Conservation (phyloP, 2,113 vertebrate genomes). For the Rhynchomys soricoides region DNA sequence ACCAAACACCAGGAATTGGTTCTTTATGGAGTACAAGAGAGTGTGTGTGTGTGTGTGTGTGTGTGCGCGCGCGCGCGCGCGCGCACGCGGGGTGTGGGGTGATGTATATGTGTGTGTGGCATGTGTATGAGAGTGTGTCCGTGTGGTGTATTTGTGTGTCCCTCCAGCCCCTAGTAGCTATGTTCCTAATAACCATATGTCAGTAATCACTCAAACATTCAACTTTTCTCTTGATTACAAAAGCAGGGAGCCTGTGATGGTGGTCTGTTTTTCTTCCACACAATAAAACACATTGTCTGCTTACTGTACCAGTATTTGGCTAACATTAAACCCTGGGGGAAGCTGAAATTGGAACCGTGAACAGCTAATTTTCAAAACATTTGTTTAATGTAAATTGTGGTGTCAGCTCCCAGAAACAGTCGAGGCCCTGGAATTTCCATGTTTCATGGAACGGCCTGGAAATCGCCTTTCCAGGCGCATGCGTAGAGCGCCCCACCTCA, state of each 20-base stretch:
- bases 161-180: conserved; percentile 67
- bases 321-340: conserved; percentile 84
- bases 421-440: conserved; percentile 63
- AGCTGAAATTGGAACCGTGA: conserved; percentile 85
- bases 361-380: conserved; percentile 86
- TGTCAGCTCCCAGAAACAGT: conserved; percentile 80
- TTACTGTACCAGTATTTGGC: conserved; percentile 84
- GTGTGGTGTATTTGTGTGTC: neutral
- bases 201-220: conserved; percentile 83
- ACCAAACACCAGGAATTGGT: neutral
- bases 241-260: conserved; percentile 88
- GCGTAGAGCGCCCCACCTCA: conserved; percentile 41
- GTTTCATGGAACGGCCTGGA: conserved; percentile 72
- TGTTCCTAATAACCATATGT: conserved; percentile 80
- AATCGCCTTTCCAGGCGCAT: conserved; percentile 75
- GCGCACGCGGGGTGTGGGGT: too few relatives aligned
- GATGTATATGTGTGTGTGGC: neutral
- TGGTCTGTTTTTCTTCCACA: conserved; percentile 88
- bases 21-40: conserved; percentile 25
- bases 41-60: neutral
- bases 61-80: too few relatives aligned
- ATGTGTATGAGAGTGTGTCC: neutral
- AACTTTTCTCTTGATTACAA: conserved; percentile 84
- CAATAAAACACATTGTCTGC: conserved; percentile 87
- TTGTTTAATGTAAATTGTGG: conserved; percentile 84